Base-by-base conservation (phyloP, 1,140 invertebrate species). In the Drosophila arizonae region DNA sequence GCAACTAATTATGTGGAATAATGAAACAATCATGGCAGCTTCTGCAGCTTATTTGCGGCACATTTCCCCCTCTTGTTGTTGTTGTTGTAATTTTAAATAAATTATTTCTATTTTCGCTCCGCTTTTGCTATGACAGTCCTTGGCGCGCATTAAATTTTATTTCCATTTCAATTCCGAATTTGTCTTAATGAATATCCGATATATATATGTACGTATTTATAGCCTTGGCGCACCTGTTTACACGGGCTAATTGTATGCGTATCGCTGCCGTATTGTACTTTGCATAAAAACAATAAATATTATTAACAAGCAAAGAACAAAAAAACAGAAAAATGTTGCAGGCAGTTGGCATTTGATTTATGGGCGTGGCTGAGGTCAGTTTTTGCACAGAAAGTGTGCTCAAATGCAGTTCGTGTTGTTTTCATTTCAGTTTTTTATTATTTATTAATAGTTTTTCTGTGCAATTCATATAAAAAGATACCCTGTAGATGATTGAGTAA, bases 391-490 rank as follows among this genome's bases (percentile, higher is more conserved):
- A 39, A 39, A 39, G 36, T 46, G 41, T n/a, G 61, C 45, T 26
- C 55, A 61, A 36, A 57, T 46, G 71, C 33, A 55, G 36, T 58
- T 45, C 33, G 58, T 13, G 41, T 39, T 36, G 33, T 15, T 45
- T 21, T 17, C 60, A 33, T 58, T 61, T 43, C 21, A 54, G 68
- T 56, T 64, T 79, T 30, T 30, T 60, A 79, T 84, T 84, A 84
- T 82, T 84, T 75, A 80, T 84, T 52, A 76, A 77, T 64, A 73
- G 67, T 66, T 79, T 72, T 81, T 71, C 41, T 13, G 10, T 39
- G 36, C 1, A 6, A 0, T 30, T 1, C 10, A 39, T 39, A 39
- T 39, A 13, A 11, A 39, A 4, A 13, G 0, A 13, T 39, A 39
- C 36, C 36, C 36, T 39, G 11, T 11, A 13, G 4, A 11, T 39